A percentile compares a stretch with the other conserved stretches of the same genome.
These are phyloP conservation scores for Hoplodrina ambigua DNA, from an alignment of 2,888 invertebrate species.

Conservation along the genomic window DNA sequence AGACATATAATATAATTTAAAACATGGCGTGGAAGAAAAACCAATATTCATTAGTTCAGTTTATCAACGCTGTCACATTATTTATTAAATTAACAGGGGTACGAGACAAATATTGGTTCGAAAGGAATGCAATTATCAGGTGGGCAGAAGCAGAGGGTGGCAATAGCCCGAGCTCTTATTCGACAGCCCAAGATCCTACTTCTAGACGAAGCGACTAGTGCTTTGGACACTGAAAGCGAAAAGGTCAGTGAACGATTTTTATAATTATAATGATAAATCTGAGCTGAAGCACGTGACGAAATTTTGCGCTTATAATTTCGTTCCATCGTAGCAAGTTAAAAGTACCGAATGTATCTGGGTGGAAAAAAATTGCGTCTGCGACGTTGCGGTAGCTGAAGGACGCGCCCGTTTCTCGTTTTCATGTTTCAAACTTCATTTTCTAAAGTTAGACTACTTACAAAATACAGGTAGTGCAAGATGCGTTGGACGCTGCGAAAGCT, in stretches of 20 bases:
- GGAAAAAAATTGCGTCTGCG: no score
- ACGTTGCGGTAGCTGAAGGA: not conserved
- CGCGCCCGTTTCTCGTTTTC: not conserved
- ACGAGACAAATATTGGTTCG: constrained; percentile 94
- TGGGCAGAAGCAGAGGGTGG: constrained; percentile 95
- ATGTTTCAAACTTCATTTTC: not conserved
- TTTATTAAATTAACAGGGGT: constrained; percentile 90
- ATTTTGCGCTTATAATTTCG: not conserved
- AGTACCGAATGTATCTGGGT: no score
- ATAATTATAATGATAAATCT: not conserved
- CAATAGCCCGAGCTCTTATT: constrained; percentile 95
- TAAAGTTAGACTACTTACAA: not conserved
- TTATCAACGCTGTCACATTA: no score
- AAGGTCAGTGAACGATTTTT: constrained; percentile 83
- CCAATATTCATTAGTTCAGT: not conserved
- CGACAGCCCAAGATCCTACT: constrained; percentile 94
- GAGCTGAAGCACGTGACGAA: not conserved
- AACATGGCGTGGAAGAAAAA: not conserved
- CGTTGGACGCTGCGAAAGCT: constrained; percentile 93
- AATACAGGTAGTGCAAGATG: constrained; percentile 93
- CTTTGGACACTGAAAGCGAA: constrained; percentile 95
- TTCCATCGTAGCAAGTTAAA: no score
- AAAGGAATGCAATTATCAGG: constrained; percentile 94
- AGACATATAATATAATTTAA: no score
- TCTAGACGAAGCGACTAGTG: constrained; percentile 96